Base-by-base conservation (phyloP, 2,888 invertebrate genomes). In the Bimastos eiseni region DNA sequence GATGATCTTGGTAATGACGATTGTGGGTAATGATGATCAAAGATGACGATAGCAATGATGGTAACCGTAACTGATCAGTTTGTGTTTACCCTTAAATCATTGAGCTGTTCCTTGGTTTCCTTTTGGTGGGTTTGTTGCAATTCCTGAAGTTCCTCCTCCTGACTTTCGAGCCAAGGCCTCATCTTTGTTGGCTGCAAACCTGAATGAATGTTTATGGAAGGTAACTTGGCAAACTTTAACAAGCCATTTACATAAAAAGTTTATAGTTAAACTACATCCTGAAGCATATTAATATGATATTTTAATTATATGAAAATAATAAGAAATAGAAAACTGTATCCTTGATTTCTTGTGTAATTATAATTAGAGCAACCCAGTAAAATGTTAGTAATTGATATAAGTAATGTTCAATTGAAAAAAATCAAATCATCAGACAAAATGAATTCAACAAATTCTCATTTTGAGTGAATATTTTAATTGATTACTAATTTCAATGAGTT, bases 151-250 rank as follows among this genome's bases (percentile, higher is more conserved):
- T 86, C 86, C 30, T 86, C 86, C 24, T 86, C 86, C 2, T 36
- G 86, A 15, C 86, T 17, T 34, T 86, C 86, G 24, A 86, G 86
- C 86, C 34, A 86, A 86, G 86, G 86, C 24, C 37, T 86, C 86
- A 86, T 36, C 86, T 86, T 86, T 17, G 86, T 36, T 86, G 86
- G 36, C 86, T 34, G 86, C 34, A 37, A 1, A 86, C 86, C 86
- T 86, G 34, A 86, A 34, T 8, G 6, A 86, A 34, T 33, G 33
- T 84, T 84, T 30, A 84, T 8, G 17, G 33, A 19, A 84, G 3
- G 33, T 84, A 33, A 34, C 36, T n/a, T 84, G 21, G 34, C 84
- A 84, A 86, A 37, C 37, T 34, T 86, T 36, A 86, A 86, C 13
- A 86, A 37, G 19, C 86, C 21, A 24, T 86, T 6, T 8, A 36